Percentiles rank a stretch among this genome's conserved stretches.
Evolutionary conservation across 2,797 vertebrate genomes (phyloP).

Genomic region (Tarsius wallacei): DNA sequence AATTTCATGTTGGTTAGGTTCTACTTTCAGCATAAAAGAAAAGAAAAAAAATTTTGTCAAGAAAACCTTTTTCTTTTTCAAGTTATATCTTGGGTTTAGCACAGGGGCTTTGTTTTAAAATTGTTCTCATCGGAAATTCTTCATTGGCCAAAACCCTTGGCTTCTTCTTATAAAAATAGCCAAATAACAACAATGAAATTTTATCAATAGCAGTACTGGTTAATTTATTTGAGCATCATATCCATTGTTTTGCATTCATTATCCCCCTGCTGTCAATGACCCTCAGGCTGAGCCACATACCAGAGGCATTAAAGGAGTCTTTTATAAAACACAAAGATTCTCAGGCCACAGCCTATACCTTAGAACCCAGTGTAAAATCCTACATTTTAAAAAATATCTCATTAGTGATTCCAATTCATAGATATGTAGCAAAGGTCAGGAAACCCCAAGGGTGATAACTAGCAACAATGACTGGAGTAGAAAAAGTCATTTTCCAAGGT

Average conservation of each 20-base stretch:
- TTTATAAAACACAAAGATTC: background rate
- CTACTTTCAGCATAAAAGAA: background rate
- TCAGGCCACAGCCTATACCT: background rate
- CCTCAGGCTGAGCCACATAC: background rate
- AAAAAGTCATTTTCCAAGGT: background rate
- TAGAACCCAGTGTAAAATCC: background rate
- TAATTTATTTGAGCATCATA: background rate
- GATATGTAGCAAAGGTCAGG: background rate
- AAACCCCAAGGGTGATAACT: background rate
- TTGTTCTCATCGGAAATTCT: background rate
- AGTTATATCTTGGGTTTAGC: background rate
- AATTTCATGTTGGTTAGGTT: background rate
- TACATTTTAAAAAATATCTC: background rate
- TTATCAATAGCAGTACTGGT: no score
- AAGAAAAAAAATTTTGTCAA: background rate
- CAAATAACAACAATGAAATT: background rate
- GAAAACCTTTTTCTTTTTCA: background rate
- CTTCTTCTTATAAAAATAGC: background rate
- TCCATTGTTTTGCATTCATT: background rate
- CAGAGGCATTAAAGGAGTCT: background rate
- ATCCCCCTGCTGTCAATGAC: background rate
- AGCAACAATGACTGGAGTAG: background rate
- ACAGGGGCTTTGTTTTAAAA: background rate
- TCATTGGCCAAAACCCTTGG: background rate
- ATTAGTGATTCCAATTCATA: background rate